Conservation (phyloP, 2,888 invertebrate genomes). For the Druceiella hillmani region DNA sequence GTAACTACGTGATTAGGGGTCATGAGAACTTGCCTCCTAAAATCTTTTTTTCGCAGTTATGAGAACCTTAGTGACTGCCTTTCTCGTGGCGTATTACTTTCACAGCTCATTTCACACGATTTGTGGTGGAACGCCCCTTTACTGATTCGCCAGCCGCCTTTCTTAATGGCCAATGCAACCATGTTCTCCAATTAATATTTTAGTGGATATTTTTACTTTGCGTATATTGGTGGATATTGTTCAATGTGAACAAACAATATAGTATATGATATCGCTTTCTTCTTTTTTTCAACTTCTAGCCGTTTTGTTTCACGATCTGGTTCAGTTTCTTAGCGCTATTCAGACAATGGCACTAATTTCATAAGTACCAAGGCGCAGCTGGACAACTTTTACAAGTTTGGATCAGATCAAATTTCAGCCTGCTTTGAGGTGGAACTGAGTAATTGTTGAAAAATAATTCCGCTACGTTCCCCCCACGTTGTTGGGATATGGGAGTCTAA, state of each 20-base stretch:
- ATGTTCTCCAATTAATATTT: neutral
- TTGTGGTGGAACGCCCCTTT: slow-evolving; percentile 3
- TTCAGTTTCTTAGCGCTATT: too few relatives aligned
- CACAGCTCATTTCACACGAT: neutral
- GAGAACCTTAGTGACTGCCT: slow-evolving; percentile 6
- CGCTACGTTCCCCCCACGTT: too few relatives aligned
- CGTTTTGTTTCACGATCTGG: too few relatives aligned
- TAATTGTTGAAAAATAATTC: too few relatives aligned
- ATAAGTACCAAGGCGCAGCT: too few relatives aligned
- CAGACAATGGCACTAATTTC: too few relatives aligned
- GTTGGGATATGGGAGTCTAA: too few relatives aligned
- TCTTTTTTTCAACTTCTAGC: too few relatives aligned
- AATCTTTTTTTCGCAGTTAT: slow-evolving; percentile 2
- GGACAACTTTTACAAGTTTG: too few relatives aligned
- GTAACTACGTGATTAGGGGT: slow-evolving; percentile 3
- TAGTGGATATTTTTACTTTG: too few relatives aligned
- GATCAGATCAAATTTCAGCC: too few relatives aligned
- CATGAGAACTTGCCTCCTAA: neutral
- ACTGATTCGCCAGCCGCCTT: neutral
- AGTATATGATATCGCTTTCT: neutral
- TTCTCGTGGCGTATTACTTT: slow-evolving; percentile 1
- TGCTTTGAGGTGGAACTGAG: too few relatives aligned
- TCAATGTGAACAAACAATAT: neutral
- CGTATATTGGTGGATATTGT: neutral
- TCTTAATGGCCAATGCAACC: slow-evolving; percentile 2